Evolutionary conservation across 2,797 vertebrate species (phyloP).

Genomic region (Sebastolobus alascanus): DNA sequence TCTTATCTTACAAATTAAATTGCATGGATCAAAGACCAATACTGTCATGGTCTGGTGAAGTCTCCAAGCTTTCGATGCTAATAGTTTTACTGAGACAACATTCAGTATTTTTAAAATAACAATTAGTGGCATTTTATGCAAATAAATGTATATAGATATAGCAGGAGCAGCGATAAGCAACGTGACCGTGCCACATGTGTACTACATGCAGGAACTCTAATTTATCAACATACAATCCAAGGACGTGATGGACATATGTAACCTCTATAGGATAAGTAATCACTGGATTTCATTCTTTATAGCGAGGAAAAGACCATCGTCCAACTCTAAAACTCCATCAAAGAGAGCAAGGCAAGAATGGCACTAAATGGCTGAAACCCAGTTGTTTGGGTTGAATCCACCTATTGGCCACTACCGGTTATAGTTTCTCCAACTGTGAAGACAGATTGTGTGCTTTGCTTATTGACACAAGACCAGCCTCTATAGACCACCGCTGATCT

Average conservation of each 20-base stretch:
- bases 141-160: too few relatives aligned
- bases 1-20: too few relatives aligned
- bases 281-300: not conserved
- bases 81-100: not conserved
- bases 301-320: not conserved
- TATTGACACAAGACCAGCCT: constrained; percentile 29
- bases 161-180: too few relatives aligned
- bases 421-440: constrained; percentile 1
- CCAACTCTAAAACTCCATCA: not conserved
- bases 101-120: not conserved
- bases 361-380: not conserved
- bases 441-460: constrained; percentile 21
- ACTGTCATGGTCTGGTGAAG: not conserved
- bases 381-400: constrained; percentile 1
- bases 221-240: not conserved
- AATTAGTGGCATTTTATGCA: not conserved
- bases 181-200: too few relatives aligned
- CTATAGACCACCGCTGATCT: constrained; percentile 7
- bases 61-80: not conserved
- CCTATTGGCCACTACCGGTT: not conserved
- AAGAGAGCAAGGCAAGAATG: not conserved
- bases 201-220: not conserved
- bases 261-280: not conserved
- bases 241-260: too few relatives aligned
- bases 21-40: not conserved